Conservation (phyloP, 2,888 invertebrate genomes). For the Hyppa rectilinea region DNA sequence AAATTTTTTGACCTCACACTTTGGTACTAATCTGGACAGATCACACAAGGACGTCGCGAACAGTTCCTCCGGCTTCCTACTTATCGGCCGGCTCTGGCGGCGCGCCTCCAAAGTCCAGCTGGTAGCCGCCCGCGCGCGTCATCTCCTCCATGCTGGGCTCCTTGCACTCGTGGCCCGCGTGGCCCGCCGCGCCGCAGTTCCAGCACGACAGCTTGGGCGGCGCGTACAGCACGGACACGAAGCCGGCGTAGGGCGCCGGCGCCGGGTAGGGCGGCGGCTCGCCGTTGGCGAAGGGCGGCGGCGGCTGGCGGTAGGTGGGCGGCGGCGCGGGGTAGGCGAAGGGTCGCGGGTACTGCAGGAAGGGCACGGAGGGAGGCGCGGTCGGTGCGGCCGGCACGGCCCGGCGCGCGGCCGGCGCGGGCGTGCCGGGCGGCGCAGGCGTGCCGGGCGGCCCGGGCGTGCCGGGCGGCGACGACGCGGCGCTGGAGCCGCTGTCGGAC, state of each 20-base stretch:
- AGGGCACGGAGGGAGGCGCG: constrained; percentile 78
- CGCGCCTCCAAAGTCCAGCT: constrained; percentile 92
- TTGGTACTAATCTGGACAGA: constrained; percentile 72
- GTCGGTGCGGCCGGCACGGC: constrained; percentile 76
- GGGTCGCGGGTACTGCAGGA: constrained; percentile 82
- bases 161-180: constrained; percentile 96
- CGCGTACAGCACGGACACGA: constrained; percentile 90
- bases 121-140: constrained; percentile 93
- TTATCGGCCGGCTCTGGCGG: constrained; percentile 85
- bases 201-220: constrained; percentile 95
- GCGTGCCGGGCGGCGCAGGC: constrained; percentile 85
- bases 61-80: constrained; percentile 69
- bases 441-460: constrained; percentile 82
- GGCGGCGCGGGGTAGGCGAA: constrained; percentile 85
- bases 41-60: constrained; percentile 54
- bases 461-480: constrained; percentile 85
- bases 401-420: constrained; percentile 80
- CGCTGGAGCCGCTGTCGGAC: constrained; percentile 86
- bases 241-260: constrained; percentile 85
- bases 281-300: constrained; percentile 87
- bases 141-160: constrained; percentile 98
- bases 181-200: constrained; percentile 97
- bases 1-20: constrained; percentile 75
- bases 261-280: constrained; percentile 86
- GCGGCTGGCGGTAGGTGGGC: constrained; percentile 84